Conservation (phyloP, 30 jellyfish, hydroid and myxozoan genomes). For the Hydractinia symbiolongicarpus region DNA sequence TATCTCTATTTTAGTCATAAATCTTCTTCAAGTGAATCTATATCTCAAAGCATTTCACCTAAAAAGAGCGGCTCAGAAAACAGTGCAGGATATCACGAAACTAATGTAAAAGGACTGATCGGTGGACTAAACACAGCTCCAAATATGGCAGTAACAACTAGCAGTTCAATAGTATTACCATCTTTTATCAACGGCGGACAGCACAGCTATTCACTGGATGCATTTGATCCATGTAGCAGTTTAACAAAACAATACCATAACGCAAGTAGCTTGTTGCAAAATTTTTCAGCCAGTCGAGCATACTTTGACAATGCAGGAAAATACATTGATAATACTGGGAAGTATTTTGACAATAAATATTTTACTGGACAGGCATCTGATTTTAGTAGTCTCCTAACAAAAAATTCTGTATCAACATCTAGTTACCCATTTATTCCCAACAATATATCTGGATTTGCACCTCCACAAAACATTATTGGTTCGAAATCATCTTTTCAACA, state of each 20-base stretch:
- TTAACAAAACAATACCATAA: constrained; percentile 35
- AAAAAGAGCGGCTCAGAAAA: not conserved
- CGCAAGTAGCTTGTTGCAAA: constrained; percentile 35
- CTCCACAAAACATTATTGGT: constrained; percentile 15
- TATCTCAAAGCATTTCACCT: not conserved
- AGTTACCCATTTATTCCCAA: constrained; percentile 12
- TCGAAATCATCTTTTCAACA: constrained; percentile 33
- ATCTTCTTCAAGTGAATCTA: constrained; percentile 12
- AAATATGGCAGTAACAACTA: constrained; percentile 21
- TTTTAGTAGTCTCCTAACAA: not conserved
- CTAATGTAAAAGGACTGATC: not conserved
- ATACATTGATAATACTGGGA: constrained; percentile 15
- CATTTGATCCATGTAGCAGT: constrained; percentile 16
- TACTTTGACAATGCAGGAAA: constrained; percentile 18
- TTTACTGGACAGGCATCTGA: constrained; percentile 10
- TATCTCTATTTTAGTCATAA: not conserved
- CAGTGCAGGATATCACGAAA: not conserved
- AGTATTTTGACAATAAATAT: constrained; percentile 7
- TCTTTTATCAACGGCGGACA: constrained; percentile 15
- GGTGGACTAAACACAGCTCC: not conserved
- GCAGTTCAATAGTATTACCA: constrained; percentile 13
- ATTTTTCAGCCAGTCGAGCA: constrained; percentile 18
- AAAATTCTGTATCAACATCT: constrained; percentile 14
- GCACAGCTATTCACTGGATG: constrained; percentile 12
- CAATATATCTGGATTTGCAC: constrained; percentile 20